phyloP scores from a whole-genome alignment of 2,888 invertebrate genomes.

The Congeria kusceri region DNA sequence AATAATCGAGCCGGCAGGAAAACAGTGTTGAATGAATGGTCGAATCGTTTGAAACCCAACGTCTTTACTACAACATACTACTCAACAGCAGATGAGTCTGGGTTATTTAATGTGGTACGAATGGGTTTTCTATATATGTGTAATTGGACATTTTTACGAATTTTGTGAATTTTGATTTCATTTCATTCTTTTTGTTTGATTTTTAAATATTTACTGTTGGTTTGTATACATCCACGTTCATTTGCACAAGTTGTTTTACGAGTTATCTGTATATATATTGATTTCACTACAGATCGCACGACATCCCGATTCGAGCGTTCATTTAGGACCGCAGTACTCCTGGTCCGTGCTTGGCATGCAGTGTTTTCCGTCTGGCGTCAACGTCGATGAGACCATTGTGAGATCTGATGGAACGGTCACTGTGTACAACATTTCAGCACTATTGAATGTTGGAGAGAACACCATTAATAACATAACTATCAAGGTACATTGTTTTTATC shows the following conservation, averaged over 20 bases:
- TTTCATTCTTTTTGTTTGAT: neutral
- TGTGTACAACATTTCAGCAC: constrained; percentile 10
- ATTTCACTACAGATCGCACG: constrained; percentile 11
- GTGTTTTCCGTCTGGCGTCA: constrained; percentile 22
- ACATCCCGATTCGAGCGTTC: constrained; percentile 17
- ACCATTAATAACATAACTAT: neutral
- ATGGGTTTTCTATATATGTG: neutral
- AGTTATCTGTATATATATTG: neutral
- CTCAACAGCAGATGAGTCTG: constrained; percentile 50
- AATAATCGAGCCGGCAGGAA: constrained; percentile 14
- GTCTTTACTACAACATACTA: constrained; percentile 38
- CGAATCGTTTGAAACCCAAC: constrained; percentile 20
- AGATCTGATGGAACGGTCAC: constrained; percentile 5
- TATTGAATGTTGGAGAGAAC: constrained; percentile 15
- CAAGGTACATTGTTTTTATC: constrained; percentile 9
- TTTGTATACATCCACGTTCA: no score
- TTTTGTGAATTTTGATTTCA: no score
- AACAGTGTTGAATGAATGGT: constrained; percentile 19
- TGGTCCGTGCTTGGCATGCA: constrained; percentile 41
- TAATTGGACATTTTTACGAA: no score
- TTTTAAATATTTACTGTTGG: no score
- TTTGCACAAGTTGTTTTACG: no score
- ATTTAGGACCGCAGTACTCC: neutral
- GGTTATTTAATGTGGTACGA: constrained; percentile 43
- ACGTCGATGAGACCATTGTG: constrained; percentile 14